Evolutionary conservation across 2,888 invertebrate genomes (phyloP), one percentile per base, ranked within the genome.

Genomic region (Calameuta pallipes): DNA sequence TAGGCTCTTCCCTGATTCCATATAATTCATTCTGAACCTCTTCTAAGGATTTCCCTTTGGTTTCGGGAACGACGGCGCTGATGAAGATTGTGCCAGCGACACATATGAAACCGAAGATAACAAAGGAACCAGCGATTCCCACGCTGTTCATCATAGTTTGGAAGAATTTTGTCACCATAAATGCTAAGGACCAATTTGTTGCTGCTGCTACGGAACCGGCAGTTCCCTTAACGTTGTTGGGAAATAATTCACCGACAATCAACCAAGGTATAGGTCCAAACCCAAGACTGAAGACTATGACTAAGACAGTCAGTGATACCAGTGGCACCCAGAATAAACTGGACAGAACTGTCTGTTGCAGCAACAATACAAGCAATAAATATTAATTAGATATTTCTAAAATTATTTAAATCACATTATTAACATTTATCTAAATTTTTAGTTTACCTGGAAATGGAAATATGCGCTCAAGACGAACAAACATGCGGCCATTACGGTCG

Each of bases 261-360:
- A 96, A 90, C 95, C 96, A 95, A 0, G 96, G 96, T 36, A 96
- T 94, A 0, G 95, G 95, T 0, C 95, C 96, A 33, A 94, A 94
- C 1, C 96, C 96, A 35, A 94, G 90, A 0, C 95, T 94, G 85
- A 95, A 96, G 0, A 93, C 92, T 6, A 93, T 92, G 3, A 95
- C 94, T 86, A 93, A 95, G 12, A 93, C 81, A 13, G 93, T 92
- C 12, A 95, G 87, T 33, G 93, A 92, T 0, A 93, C 88, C 0
- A 95, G 88, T 0, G 95, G 95, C 2, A 95, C 85, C 94, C 94
- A 94, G 30, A 75, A 81, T 35, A 82, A 78, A 34, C 15, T 76
- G 3, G 81, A 80, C 6, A 83, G 74, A 35, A 80, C 79, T 68
- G 35, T 69, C 0, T 75, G 75, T 83, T 85, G 74, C 34, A 81